A percentile compares a stretch with the other conserved stretches of the same genome.
These are phyloP conservation scores for Sacculina carcini DNA, from an alignment of 2,888 invertebrate species.

Conservation along the genomic window DNA sequence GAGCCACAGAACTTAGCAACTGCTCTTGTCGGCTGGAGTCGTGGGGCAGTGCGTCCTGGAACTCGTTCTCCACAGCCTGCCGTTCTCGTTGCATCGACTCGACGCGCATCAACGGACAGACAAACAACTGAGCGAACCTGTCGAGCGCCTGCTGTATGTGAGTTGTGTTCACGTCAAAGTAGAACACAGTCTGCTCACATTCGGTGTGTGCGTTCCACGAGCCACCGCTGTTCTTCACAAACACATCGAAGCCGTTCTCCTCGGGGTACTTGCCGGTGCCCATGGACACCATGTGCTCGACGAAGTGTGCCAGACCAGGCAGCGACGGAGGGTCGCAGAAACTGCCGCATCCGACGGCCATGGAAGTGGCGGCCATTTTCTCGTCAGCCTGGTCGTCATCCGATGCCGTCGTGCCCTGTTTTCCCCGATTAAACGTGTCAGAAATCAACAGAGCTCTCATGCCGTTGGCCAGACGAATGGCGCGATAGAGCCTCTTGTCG, in stretches of 20 bases:
- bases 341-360: slow-evolving; percentile 45
- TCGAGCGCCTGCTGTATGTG: slow-evolving; percentile 48
- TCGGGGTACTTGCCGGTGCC: slow-evolving; percentile 63
- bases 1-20: slow-evolving; percentile 39
- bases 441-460: too few species aligned
- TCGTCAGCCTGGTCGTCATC: too few species aligned
- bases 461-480: too few species aligned
- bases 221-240: slow-evolving; percentile 56
- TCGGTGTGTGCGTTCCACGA: slow-evolving; percentile 66
- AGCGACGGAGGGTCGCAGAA: slow-evolving; percentile 50
- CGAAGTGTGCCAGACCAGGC: slow-evolving; percentile 56
- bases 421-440: too few species aligned
- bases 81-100: slow-evolving; percentile 63
- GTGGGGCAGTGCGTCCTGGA: slow-evolving; percentile 46
- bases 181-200: slow-evolving; percentile 58
- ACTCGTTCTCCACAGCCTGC: slow-evolving; percentile 67
- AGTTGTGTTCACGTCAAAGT: slow-evolving; percentile 62
- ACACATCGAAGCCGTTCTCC: slow-evolving; percentile 60
- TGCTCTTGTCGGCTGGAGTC: slow-evolving; percentile 50
- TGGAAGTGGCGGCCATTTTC: slow-evolving; percentile 49
- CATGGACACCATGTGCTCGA: slow-evolving; percentile 86
- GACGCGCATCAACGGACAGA: slow-evolving; percentile 53
- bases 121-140: slow-evolving; percentile 67
- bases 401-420: too few species aligned
- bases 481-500: too few species aligned